Evolutionary conservation across 23 tunicate genomes (phyloP), one percentile per base, ranked within the genome.

Genomic region (Ascidia mentula): DNA sequence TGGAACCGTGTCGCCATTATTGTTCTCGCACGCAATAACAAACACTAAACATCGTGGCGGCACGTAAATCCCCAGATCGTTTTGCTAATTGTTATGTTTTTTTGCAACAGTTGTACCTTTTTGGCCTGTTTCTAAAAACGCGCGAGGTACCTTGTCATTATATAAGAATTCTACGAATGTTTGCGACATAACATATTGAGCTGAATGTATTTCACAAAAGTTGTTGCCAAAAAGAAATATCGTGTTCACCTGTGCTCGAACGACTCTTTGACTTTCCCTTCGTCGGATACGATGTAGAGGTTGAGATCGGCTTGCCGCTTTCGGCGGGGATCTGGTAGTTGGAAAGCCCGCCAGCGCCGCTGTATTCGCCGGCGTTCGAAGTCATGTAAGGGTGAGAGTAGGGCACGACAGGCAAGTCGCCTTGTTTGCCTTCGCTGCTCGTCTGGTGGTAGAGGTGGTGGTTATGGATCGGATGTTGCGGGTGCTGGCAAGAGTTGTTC

Each of bases 341-440:
- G 6, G 95, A 32, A 18, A 37, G 38, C 22, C 75, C 88, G n/a
- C n/a, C n/a, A n/a, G n/a, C n/a, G 78, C 82, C 60, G 70, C 46
- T 45, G 82, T 89, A 89, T 20, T 87, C 85, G 0, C 88, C 85
- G 40, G 72, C 80, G 59, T 59, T 73, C 53, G 95, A 37, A 20
- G 84, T 40, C 45, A 89, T 84, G 73, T 89, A 89, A 32, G 88
- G 83, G 73, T 89, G 88, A 0, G 95, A 84, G 60, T 89, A 89
- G 0, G 95, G 81, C 81, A 89, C n/a, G 26, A 89, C 79, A 0
- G 80, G 18, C 37, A 65, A 31, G 31, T 74, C 78, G 37, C 32
- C 17, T 77, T 81, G 38, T 77, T 70, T 46, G 42, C 35, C 60
- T 76, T 81, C 40, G 78, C 38, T 12, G 38, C 85, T 65, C 45